These are phyloP conservation scores for Cygnus atratus DNA, from an alignment of 2,113 vertebrate genomes.

Conservation along the genomic window DNA sequence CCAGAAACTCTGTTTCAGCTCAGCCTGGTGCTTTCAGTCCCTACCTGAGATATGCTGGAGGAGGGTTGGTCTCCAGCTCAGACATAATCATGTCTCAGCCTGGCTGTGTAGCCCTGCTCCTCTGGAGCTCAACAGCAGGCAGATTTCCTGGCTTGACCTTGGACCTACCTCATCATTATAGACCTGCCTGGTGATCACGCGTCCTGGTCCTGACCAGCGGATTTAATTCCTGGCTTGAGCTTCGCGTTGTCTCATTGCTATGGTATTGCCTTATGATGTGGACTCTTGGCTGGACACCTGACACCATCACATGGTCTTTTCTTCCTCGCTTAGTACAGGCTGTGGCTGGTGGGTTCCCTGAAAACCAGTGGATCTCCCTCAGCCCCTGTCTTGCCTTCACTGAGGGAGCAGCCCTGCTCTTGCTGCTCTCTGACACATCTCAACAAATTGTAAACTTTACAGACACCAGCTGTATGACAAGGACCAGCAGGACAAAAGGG, in stretches of 20 bases:
- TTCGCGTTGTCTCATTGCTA: neutral
- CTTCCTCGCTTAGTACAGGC: neutral
- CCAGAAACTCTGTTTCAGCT: neutral
- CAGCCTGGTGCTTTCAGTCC: neutral
- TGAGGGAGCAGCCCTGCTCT: neutral
- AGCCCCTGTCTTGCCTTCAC: neutral
- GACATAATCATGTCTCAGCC: neutral
- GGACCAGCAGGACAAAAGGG: neutral
- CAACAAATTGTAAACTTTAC: neutral
- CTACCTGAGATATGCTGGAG: neutral
- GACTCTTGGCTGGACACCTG: neutral
- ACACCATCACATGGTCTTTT: neutral
- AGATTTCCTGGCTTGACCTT: neutral
- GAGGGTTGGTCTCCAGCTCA: neutral
- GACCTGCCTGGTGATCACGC: neutral
- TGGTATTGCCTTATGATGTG: neutral
- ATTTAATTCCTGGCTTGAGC: neutral
- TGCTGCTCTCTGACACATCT: neutral
- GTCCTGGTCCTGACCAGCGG: neutral
- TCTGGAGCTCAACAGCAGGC: neutral
- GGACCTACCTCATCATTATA: neutral
- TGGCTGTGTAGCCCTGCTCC: neutral
- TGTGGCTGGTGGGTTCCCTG: neutral
- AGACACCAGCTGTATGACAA: neutral
- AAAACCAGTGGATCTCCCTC: rapidly evolving